These are phyloP conservation scores for Cassiopea andromeda DNA, from an alignment of 30 jellyfish, hydroid and myxozoan genomes.

Conservation along the genomic window DNA sequence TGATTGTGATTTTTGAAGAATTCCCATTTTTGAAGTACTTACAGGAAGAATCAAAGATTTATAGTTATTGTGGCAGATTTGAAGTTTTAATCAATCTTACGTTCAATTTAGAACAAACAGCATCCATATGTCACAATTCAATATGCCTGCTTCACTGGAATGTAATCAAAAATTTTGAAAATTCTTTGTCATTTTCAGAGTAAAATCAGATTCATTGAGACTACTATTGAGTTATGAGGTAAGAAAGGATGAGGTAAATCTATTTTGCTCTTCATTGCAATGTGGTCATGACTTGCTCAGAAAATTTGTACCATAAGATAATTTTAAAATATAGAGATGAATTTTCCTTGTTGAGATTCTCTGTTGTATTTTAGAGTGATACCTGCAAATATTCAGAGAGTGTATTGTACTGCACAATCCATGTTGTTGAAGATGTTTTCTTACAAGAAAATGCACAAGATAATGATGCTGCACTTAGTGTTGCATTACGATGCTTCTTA, in stretches of 20 bases:
- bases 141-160: too few relatives aligned
- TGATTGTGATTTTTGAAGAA: too few relatives aligned
- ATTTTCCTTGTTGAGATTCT: not conserved
- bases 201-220: conserved; percentile 35
- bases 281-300: not conserved
- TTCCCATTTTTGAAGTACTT: too few relatives aligned
- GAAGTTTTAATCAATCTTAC: too few relatives aligned
- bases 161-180: too few relatives aligned
- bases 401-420: conserved; percentile 48
- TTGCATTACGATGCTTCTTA: conserved; percentile 58
- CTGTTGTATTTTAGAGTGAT: conserved; percentile 25
- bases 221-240: conserved; percentile 45
- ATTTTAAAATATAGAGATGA: not conserved
- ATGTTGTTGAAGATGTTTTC: conserved; percentile 44
- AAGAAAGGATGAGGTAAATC: not conserved
- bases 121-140: too few relatives aligned
- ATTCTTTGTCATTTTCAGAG: not conserved
- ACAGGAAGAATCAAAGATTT: too few relatives aligned
- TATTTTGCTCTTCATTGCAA: not conserved
- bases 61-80: too few relatives aligned
- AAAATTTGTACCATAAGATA: too few relatives aligned
- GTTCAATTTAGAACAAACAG: too few relatives aligned
- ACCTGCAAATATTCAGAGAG: conserved; percentile 44
- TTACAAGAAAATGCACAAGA: not conserved
- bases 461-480: conserved; percentile 33